Base-by-base conservation (phyloP, 2,797 vertebrate species). In the Orestias chungarensis region DNA sequence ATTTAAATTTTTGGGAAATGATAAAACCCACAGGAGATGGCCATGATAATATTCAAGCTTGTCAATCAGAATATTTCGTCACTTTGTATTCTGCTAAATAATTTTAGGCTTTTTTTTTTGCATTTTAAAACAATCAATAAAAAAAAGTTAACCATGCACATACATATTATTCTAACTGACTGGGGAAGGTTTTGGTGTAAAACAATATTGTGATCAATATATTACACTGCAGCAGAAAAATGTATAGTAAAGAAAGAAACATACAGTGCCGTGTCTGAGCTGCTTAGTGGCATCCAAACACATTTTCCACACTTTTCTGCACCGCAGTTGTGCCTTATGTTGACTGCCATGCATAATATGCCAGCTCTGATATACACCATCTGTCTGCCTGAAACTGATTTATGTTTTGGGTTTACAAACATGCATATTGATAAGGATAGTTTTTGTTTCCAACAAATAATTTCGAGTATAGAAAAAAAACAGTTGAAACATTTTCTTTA, bases 311-410 rank as follows among this genome's bases (percentile, higher is more conserved):
- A 54, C 66, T 25, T 54, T 54, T 68, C 50, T 43, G 50, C 38
- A 43, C 27, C 38, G 12, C 67, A 68, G 50, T 68, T 68, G 38
- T 68, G 67, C 67, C 67, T 31, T 55, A 68, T 68, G 67, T 55
- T 55, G 50, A 57, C 50, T 55, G 50, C 38, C 33, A 40, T 62
- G 11, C 47, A 64, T 35, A 20, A 40, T 52, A 61, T 55, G 67
- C 50, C 67, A 68, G 50, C 38, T 15, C 38, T 57, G 67, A 55
- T 55, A 31, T 68, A 43, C 38, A 55, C 67, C 67, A 68, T 68
- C 67, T 68, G 67, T 68, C 38, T 3, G 49, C 66, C 33, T 27
- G 20, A 50, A 68, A 40, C 47, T 54, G 38, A 68, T 55, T 55
- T 55, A 68, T 54, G 14, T 43, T 40, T 43, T 43, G 67, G 38